Conservation (phyloP, 2,888 invertebrate species). For the Spilosoma lubricipeda region DNA sequence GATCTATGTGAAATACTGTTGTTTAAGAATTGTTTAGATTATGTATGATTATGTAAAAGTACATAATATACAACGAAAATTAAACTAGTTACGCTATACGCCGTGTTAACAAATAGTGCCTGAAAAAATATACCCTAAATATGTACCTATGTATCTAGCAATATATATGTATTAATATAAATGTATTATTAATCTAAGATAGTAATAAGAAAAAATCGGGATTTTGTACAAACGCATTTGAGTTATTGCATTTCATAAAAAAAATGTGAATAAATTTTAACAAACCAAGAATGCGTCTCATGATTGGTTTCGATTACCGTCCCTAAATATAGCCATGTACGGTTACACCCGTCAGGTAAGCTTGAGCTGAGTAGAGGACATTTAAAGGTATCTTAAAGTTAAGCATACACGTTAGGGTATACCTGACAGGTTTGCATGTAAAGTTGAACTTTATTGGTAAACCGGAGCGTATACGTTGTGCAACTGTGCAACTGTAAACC, state of each 20-base stretch:
- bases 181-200: constrained; percentile 6
- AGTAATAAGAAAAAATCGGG: background rate
- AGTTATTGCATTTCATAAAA: background rate
- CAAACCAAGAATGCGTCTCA: background rate
- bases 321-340: background rate
- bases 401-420: no score
- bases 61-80: background rate
- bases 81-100: background rate
- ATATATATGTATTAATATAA: constrained; percentile 1
- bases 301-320: background rate
- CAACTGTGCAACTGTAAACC: no score
- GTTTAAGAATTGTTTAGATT: background rate
- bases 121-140: constrained; percentile 27
- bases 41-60: background rate
- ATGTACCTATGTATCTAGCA: background rate
- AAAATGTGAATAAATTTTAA: background rate
- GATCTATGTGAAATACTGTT: background rate
- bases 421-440: no score
- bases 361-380: no score
- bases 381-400: no score
- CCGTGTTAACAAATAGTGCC: constrained; percentile 36
- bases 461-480: no score
- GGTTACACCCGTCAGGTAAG: no score
- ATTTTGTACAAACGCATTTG: background rate
- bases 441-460: no score